Evolutionary conservation across 2,797 vertebrate species (phyloP), one percentile per base, ranked within the genome.

Genomic region (Cheirogaleus major): DNA sequence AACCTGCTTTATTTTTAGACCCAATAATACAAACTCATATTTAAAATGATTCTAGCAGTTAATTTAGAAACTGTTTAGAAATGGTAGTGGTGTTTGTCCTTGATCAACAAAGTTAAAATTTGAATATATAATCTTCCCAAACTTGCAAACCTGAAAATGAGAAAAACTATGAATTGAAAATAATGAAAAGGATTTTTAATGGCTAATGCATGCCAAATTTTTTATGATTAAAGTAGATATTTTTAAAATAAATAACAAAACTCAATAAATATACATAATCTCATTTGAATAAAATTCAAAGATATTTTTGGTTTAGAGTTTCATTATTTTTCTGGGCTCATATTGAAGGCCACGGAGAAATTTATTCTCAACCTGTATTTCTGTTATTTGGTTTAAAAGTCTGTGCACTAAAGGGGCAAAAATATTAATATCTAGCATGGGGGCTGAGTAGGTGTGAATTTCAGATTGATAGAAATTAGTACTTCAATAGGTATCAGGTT

Each of bases 1-100:
- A 79, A 30, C 15, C 30, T 59, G 59, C 13, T 93, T 50, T 76
- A 76, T 78, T 84, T 87, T 89, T 93, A 52, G 61, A 87, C 61
- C 43, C 25, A 48, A 52, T 50, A 72, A 82, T 94, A 48, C 27
- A 52, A 88, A 22, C 43, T 32, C 55, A 18, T 8, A 41, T 78
- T 95, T 92, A 50, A 45, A 92, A 89, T 52, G 30, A 65, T 65
- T 83, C 67, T 91, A 88, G 35, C 13, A 67, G 30, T 89, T 78
- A 95, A 27, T 81, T 96, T 84, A 89, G 70, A 85, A 97, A 83
- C 27, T 82, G 32, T 85, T 93, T 78, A 38, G 69, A 93, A 89
- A 70, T 85, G 32, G 50, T 35, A 45, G 41, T 35, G 63, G 43
- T 50, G 38, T 95, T 85, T 94, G 45, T 83, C 63, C 88, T 79